Base-by-base conservation (phyloP, 1,140 invertebrate genomes). In the Phthorimaea operculella region DNA sequence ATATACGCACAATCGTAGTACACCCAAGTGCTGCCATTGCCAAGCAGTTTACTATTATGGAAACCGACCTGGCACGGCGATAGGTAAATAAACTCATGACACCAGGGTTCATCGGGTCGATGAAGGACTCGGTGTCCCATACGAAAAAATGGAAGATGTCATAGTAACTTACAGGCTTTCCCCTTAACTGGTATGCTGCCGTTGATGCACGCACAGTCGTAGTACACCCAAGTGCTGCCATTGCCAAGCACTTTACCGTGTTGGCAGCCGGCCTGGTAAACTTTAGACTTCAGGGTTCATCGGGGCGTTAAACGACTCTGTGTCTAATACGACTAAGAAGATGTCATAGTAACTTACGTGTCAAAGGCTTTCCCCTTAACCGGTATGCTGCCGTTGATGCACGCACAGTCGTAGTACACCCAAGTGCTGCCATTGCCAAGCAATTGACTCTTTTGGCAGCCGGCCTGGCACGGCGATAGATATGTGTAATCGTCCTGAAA, bases 21-120 rank as follows among this genome's bases (percentile, higher is more conserved):
- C 80, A 93, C 72, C 61, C 90, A n/a, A n/a, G n/a, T n/a, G n/a
- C n/a, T n/a, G n/a, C n/a, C n/a, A 28, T 28, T 28, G 62, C 87
- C 77, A 16, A 89, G 77, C 28, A 89, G 83, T 8, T 87, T 88
- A 51, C 89, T 89, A 72, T 89, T 90, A 44, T 83, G 81, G 73
- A 95, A 97, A 15, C 95, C 95, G 36, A 95, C 95, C 71, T 96
- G 92, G 79, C n/a, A n/a, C n/a, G n/a, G n/a, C n/a, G n/a, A n/a
- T n/a, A n/a, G n/a, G n/a, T n/a, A n/a, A n/a, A n/a, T 95, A 97
- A n/a, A n/a, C n/a, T n/a, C n/a, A n/a, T n/a, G n/a, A n/a, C n/a
- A n/a, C n/a, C n/a, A n/a, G n/a, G n/a, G n/a, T n/a, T n/a, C n/a
- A n/a, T n/a, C n/a, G n/a, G n/a, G n/a, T n/a, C n/a, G n/a, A n/a